A percentile compares a stretch with the other conserved stretches of the same genome.
phyloP scores from a whole-genome alignment of 2,797 vertebrate species.

The Sebastes trivittatus region DNA sequence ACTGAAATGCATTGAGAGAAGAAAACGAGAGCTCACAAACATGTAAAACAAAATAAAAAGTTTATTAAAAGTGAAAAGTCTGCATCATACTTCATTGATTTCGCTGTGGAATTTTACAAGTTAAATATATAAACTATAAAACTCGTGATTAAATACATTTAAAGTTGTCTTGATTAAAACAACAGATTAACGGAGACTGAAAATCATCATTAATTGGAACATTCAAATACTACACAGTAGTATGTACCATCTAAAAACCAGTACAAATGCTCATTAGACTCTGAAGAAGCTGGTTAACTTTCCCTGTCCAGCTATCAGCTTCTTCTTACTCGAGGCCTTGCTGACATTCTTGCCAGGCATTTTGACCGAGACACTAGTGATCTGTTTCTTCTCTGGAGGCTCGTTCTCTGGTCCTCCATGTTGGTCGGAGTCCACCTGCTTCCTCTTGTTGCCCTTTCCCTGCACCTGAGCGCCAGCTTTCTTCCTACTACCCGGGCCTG shows the following conservation, averaged over 20 bases:
- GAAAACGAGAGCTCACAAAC: slow-evolving; percentile 20
- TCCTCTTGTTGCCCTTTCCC: slow-evolving; percentile 85
- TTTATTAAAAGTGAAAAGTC: slow-evolving; percentile 75
- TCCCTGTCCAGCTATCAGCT: slow-evolving; percentile 89
- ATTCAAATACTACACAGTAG: neutral
- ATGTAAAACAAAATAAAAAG: slow-evolving; percentile 67
- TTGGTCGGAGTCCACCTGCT: slow-evolving; percentile 82
- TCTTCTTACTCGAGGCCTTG: slow-evolving; percentile 81
- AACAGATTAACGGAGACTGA: neutral
- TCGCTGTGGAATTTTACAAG: neutral
- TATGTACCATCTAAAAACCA: neutral
- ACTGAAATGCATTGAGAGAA: slow-evolving; percentile 25
- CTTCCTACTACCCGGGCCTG: slow-evolving; percentile 62
- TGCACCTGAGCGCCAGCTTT: slow-evolving; percentile 72
- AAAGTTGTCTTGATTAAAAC: neutral
- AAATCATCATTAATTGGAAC: neutral
- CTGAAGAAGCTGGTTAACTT: slow-evolving; percentile 92
- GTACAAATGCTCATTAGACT: slow-evolving; percentile 71
- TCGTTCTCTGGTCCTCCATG: slow-evolving; percentile 82
- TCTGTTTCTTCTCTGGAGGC: slow-evolving; percentile 81
- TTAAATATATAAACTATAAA: slow-evolving; percentile 2
- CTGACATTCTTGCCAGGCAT: slow-evolving; percentile 67
- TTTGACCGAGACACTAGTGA: slow-evolving; percentile 60
- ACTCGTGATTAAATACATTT: slow-evolving; percentile 19
- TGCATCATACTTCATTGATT: slow-evolving; percentile 30